Percentiles rank a stretch among this genome's conserved stretches.
These are phyloP conservation scores for Dasysyrphus albostriatus DNA, from an alignment of 2,888 invertebrate genomes.

Conservation along the genomic window DNA sequence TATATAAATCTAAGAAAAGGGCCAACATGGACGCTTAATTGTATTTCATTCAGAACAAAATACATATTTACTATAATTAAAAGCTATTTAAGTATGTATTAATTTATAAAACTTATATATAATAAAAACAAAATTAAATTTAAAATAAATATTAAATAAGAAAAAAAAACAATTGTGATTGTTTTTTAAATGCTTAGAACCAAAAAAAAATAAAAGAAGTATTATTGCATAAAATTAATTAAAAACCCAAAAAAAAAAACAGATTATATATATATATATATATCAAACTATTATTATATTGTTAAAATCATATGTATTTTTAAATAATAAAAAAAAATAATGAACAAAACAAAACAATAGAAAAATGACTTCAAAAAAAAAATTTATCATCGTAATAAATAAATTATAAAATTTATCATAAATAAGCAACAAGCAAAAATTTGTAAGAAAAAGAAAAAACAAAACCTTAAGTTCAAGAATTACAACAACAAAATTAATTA, in stretches of 20 bases:
- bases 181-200: conserved; percentile 62
- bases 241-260: not conserved
- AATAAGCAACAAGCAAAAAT: conserved; percentile 9
- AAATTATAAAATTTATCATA: conserved; percentile 25
- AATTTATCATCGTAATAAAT: conserved; percentile 23
- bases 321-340: not conserved
- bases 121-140: conserved; percentile 11
- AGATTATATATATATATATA: conserved; percentile 13
- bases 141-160: conserved; percentile 20
- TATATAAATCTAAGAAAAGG: conserved; percentile 25
- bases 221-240: conserved; percentile 47
- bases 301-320: conserved; percentile 56
- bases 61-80: conserved; percentile 6
- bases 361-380: conserved; percentile 18
- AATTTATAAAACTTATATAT: not conserved
- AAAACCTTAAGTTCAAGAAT: conserved; percentile 69
- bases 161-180: conserved; percentile 28
- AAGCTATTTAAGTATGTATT: conserved; percentile 15
- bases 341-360: conserved; percentile 32
- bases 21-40: conserved; percentile 72
- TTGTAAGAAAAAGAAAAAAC: conserved; percentile 47
- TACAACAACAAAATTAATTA: conserved; percentile 18
- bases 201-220: conserved; percentile 18
- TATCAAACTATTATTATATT: conserved; percentile 47
- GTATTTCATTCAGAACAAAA: conserved; percentile 58